phyloP scores from a whole-genome alignment of 2,797 vertebrate species.

The Pampus argenteus region DNA sequence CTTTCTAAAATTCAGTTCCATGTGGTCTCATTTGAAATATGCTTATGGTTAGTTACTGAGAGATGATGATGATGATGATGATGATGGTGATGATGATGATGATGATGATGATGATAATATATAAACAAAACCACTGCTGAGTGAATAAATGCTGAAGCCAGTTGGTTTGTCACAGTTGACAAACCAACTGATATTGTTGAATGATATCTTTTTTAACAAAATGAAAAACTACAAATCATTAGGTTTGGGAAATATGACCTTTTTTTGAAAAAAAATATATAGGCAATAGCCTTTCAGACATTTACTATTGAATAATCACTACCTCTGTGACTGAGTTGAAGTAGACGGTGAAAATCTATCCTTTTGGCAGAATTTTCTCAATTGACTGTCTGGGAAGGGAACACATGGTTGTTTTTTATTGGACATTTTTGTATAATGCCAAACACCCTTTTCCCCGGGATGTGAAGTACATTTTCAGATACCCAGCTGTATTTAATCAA shows the following conservation, averaged over 20 bases:
- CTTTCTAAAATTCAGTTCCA: conserved; percentile 24
- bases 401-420: conserved; percentile 49
- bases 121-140: conserved; percentile 49
- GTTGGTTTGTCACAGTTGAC: conserved; percentile 39
- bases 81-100: too few species aligned
- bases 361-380: conserved; percentile 52
- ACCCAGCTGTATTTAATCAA: conserved; percentile 30
- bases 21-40: conserved; percentile 51
- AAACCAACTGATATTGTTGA: conserved; percentile 56
- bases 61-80: conserved; percentile 45
- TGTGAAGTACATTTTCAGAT: conserved; percentile 35
- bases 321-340: conserved; percentile 28
- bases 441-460: conserved; percentile 24
- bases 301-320: conserved; percentile 34
- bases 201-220: conserved; percentile 33
- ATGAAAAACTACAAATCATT: conserved; percentile 31
- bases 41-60: conserved; percentile 50
- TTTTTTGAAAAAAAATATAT: conserved; percentile 16
- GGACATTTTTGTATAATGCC: conserved; percentile 30
- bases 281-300: conserved; percentile 5
- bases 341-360: conserved; percentile 45
- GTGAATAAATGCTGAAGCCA: conserved; percentile 20
- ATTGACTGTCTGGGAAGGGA: conserved; percentile 22
- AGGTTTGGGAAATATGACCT: conserved; percentile 24
- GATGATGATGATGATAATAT: too few species aligned